Evolutionary conservation across 2,113 vertebrate species (phyloP).

Genomic region (Lonchura striata): DNA sequence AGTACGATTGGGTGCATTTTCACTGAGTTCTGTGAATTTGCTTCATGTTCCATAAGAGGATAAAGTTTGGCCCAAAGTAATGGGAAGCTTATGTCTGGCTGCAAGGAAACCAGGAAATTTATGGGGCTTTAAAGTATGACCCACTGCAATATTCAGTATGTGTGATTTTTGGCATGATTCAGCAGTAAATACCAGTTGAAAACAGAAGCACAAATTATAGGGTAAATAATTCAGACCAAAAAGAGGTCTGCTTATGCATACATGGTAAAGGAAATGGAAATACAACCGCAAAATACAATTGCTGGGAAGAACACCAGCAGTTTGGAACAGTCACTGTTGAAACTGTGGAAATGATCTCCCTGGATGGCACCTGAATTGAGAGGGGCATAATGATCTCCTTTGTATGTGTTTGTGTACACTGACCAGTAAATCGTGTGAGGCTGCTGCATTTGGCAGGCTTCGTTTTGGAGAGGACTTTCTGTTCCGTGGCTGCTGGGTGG

Average conservation of each 20-base stretch:
- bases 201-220: conserved; percentile 49
- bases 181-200: conserved; percentile 42
- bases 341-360: not conserved
- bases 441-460: not conserved
- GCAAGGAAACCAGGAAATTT: conserved; percentile 19
- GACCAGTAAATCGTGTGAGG: not conserved
- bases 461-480: not conserved
- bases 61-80: not conserved
- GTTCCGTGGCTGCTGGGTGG: not conserved
- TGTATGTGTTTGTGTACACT: not conserved
- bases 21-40: not conserved
- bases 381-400: not conserved
- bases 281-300: not conserved
- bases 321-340: not conserved
- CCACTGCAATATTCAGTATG: conserved; percentile 8
- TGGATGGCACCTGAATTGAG: not conserved
- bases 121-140: conserved; percentile 26
- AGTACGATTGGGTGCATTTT: not conserved
- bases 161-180: conserved; percentile 54
- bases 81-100: conserved; percentile 36
- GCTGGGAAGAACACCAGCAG: not conserved
- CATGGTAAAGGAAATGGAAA: conserved; percentile 25
- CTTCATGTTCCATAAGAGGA: not conserved
- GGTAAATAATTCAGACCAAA: conserved; percentile 32
- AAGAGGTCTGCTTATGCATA: not conserved